These are phyloP conservation scores for Arothron firmamentum DNA, from an alignment of 2,113 vertebrate genomes.

Conservation along the genomic window DNA sequence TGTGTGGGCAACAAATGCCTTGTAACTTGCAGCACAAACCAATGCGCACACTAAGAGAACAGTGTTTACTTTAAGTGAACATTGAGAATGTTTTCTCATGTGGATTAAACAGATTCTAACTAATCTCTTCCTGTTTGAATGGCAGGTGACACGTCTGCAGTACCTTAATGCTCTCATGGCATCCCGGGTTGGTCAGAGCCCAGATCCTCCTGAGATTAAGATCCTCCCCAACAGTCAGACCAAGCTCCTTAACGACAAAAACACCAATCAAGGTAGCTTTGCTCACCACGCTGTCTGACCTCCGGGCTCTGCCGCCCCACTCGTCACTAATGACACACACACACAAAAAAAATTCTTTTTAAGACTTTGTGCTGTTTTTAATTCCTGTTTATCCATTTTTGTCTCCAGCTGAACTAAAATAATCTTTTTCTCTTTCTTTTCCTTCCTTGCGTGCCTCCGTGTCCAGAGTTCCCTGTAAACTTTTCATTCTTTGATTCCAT, in stretches of 20 bases:
- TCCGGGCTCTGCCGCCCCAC: constrained; percentile 1
- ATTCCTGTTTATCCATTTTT: constrained; percentile 21
- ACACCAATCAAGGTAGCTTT: constrained; percentile 65
- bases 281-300: constrained; percentile 7
- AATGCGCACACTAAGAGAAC: too few species aligned
- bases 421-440: constrained; percentile 54
- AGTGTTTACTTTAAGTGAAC: too few species aligned
- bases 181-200: constrained; percentile 77
- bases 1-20: constrained; percentile 9
- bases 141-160: constrained; percentile 84
- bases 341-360: background rate
- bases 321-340: background rate
- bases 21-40: too few species aligned
- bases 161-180: constrained; percentile 87
- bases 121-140: background rate
- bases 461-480: constrained; percentile 80
- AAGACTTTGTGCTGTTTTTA: background rate
- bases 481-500: constrained; percentile 87
- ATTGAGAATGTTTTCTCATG: too few species aligned
- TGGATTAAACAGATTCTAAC: too few species aligned
- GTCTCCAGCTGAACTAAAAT: constrained; percentile 57
- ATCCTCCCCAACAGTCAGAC: constrained; percentile 84
- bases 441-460: constrained; percentile 44
- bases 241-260: constrained; percentile 80
- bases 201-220: constrained; percentile 78